Base-by-base conservation (phyloP, 2,888 invertebrate species). In the Amiota minor region DNA sequence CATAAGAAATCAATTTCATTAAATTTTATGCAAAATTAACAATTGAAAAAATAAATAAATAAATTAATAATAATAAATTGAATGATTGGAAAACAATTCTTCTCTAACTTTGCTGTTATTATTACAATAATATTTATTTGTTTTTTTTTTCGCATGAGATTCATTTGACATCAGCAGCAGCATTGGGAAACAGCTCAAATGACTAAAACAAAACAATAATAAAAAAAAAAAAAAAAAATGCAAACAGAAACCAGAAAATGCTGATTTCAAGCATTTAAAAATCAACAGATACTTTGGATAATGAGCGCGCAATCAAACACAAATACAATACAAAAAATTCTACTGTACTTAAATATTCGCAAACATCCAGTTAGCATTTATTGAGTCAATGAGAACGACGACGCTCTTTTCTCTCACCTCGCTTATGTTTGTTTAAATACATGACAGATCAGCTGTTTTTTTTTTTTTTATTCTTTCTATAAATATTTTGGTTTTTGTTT, bases 381-480 rank as follows among this genome's bases (percentile, higher is more conserved):
- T 35, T 1, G 6, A 6, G 2, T 35, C 4, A 35, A 35, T 35
- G 35, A 6, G 35, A 35, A 35, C 35, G 6, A 35, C 6, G 35
- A 6, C 6, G 6, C 35, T 2, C 6, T 4, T 3, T 35, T 4
- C 35, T 35, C 35, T 3, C 35, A 35, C 35, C 35, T 74, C 76
- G 80, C 81, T 76, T 74, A 75, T 55, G 61, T 35, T 18, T 65
- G 72, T 55, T 70, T 65, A 47, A 35, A 11, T 72, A 75, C 79
- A 78, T 81, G 81, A 78, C 75, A 77, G 81, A 81, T 81, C 85
- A 84, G 83, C 77, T 78, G 75, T 74, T 76, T 78, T 72, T 18
- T 9, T 18, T 18, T 18, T 16, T 18, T 59, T 18, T 56, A 16
- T 16, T 59, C 59, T 9, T 11, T 59, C 20, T 50, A n/a, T 23